Base-by-base conservation (phyloP, 2,888 invertebrate species). In the Ischnura elegans region DNA sequence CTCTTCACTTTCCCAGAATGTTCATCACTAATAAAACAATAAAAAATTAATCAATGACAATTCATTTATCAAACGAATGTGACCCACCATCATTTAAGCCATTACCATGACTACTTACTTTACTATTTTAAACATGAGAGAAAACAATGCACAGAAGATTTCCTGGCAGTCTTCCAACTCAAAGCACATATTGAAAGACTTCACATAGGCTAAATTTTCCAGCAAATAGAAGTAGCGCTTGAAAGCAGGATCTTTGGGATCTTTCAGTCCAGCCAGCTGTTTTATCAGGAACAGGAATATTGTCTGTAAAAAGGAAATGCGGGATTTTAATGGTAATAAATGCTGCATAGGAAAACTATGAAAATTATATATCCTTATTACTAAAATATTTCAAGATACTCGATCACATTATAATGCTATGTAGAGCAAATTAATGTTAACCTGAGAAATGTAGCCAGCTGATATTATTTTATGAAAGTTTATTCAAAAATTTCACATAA, bases 171-270 rank as follows among this genome's bases (percentile, higher is more conserved):
- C 99, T 96, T 99, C 99, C 94, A 99, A 96, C 96, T 99, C 99
- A 95, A 99, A 99, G 96, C 99, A 99, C 98, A 99, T 99, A 96
- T 99, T 99, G 96, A 99, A 99, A 0, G 99, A 99, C 96, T 99
- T 99, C 66, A 99, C 99, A 96, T 99, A 99, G 0, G 99, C 99
- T 95, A 99, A 96, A 96, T 99, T 99, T 96, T 99, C 99, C 94
- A 99, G 96, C 93, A 99, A 97, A 96, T 99, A 99, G 96, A 99
- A 99, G 96, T 99, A 99, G 95, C 99, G 97, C 96, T 99, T 99
- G 96, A 99, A 99, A 3, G 99, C 99, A 5, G 99, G 98, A 96
- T 99, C 99, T 96, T 99, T 99, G 0, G 99, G 99, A 96, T 99
- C 99, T 95, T 98, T 98, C 45, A 99, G 97, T 29, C 99, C 99